phyloP scores from a whole-genome alignment of 2,797 vertebrate genomes.

The Malurus leucopterus region DNA sequence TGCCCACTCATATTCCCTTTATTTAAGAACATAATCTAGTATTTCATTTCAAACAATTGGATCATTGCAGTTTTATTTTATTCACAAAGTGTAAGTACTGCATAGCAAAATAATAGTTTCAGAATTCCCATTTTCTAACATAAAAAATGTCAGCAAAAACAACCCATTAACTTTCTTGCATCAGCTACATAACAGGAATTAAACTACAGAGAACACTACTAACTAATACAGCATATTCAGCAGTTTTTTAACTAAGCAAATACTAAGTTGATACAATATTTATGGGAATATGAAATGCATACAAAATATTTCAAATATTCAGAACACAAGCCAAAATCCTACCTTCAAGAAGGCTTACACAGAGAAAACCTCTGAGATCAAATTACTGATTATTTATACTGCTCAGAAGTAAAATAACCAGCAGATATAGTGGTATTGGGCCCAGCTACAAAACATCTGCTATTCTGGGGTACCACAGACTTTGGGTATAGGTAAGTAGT shows the following conservation, averaged over 20 bases:
- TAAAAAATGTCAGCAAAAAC: conserved; percentile 22
- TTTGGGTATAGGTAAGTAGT: neutral
- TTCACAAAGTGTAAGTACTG: neutral
- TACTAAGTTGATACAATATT: conserved; percentile 18
- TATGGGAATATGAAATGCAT: conserved; percentile 29
- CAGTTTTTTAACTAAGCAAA: conserved; percentile 50
- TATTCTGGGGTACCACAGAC: neutral
- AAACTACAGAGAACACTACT: conserved; percentile 41
- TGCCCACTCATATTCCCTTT: neutral
- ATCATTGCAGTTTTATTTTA: conserved; percentile 47
- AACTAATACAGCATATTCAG: conserved; percentile 35
- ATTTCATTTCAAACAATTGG: conserved; percentile 39
- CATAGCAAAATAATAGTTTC: conserved; percentile 7
- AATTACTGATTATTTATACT: neutral
- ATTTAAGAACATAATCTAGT: neutral
- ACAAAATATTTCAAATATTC: conserved; percentile 16
- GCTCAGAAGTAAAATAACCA: neutral
- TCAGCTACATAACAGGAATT: conserved; percentile 23
- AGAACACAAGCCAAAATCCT: conserved; percentile 24
- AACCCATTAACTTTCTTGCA: conserved; percentile 37
- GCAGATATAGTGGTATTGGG: neutral
- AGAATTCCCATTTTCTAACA: conserved; percentile 31
- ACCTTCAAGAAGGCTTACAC: neutral
- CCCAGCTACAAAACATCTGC: neutral
- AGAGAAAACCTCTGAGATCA: neutral